phyloP scores from a whole-genome alignment of 2,113 vertebrate species.

The Muntiacus muntjak region DNA sequence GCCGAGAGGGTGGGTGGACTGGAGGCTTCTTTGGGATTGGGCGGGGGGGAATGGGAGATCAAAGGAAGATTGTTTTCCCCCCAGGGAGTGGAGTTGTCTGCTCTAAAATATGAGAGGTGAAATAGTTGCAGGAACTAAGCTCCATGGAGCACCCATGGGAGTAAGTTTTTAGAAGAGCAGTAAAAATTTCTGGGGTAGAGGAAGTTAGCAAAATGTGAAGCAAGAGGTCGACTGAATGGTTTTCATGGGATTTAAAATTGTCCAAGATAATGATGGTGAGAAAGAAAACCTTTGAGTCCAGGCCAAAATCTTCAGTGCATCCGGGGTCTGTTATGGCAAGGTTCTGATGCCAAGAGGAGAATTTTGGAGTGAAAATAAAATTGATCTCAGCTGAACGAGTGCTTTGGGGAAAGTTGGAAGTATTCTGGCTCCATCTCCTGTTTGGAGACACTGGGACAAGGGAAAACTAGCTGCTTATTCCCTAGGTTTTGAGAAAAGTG shows the following conservation, averaged over 20 bases:
- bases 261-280: neutral
- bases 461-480: neutral
- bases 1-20: rapidly evolving
- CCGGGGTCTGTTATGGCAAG: neutral
- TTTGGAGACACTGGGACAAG: neutral
- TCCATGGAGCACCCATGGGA: neutral
- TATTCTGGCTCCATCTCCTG: neutral
- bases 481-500: neutral
- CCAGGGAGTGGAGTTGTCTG: neutral
- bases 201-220: neutral
- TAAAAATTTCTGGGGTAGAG: neutral
- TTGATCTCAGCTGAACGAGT: neutral
- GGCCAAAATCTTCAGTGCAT: neutral
- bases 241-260: neutral
- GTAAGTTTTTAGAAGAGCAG: neutral
- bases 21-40: neutral
- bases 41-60: rapidly evolving
- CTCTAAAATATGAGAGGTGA: neutral
- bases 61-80: neutral
- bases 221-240: neutral
- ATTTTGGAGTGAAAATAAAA: neutral
- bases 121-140: neutral
- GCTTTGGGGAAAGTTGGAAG: no score
- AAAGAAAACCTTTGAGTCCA: neutral
- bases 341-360: neutral